Evolutionary conservation across 1,140 invertebrate genomes (phyloP).

Genomic region (Pseudomyrmex cubaensis): DNA sequence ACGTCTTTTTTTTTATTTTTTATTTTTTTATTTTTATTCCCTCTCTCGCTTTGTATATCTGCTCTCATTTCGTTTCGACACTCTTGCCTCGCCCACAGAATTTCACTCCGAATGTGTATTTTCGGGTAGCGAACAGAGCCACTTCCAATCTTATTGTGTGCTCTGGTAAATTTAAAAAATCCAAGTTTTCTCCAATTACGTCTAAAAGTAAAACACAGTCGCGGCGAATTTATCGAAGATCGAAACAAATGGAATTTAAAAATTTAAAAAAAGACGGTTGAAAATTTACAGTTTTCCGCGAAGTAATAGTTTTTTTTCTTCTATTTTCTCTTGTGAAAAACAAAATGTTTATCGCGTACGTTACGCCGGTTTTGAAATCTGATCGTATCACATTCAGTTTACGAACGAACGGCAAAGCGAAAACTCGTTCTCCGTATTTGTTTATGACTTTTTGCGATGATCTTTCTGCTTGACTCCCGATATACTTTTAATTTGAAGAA

Average conservation of each 20-base stretch:
- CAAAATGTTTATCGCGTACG: neutral
- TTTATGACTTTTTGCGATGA: neutral
- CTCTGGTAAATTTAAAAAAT: constrained; percentile 4
- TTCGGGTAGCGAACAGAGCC: neutral
- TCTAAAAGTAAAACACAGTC: neutral
- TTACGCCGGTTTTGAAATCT: neutral
- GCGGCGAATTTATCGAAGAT: too few species aligned
- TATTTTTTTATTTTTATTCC: constrained; percentile 34
- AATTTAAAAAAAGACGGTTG: too few species aligned
- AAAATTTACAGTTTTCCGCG: too few species aligned
- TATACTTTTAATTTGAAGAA: constrained; percentile 74
- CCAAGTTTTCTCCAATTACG: neutral
- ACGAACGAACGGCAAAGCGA: constrained; percentile 78
- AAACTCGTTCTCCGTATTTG: constrained; percentile 69
- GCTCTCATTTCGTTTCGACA: neutral
- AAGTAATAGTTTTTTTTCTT: neutral
- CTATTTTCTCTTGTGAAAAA: neutral
- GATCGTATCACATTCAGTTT: constrained; percentile 5
- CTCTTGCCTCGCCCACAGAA: neutral
- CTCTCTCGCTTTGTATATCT: constrained; percentile 26
- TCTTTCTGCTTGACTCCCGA: constrained; percentile 57
- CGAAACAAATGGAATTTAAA: too few species aligned
- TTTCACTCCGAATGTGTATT: neutral
- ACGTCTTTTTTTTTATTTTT: constrained; percentile 30
- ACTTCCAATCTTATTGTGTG: neutral